phyloP scores from a whole-genome alignment of 2,797 vertebrate genomes.

The Florisuga fusca region DNA sequence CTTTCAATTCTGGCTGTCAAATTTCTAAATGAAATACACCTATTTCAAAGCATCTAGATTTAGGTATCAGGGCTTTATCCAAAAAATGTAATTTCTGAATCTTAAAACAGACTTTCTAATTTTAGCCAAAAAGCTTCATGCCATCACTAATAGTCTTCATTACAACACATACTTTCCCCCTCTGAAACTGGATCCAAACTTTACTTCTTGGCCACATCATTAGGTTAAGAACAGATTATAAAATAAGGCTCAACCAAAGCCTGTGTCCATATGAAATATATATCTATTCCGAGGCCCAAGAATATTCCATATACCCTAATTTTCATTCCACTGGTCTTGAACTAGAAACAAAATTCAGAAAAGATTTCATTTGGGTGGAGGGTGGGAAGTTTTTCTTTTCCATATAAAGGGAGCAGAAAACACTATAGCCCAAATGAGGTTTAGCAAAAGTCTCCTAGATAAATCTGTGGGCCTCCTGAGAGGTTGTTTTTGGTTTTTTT shows the following conservation, averaged over 20 bases:
- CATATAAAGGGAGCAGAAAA: neutral
- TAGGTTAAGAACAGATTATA: slow-evolving; percentile 43
- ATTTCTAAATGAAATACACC: slow-evolving; percentile 5
- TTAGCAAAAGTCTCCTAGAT: neutral
- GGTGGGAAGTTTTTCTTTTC: neutral
- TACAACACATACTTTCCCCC: neutral
- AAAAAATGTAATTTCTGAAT: neutral
- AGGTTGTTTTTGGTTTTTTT: neutral
- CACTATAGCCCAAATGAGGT: neutral
- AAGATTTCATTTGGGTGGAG: neutral
- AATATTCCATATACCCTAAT: slow-evolving; percentile 3
- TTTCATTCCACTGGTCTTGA: neutral
- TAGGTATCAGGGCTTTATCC: neutral
- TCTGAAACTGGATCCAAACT: slow-evolving; percentile 22
- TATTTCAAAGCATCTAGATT: neutral
- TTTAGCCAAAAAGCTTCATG: slow-evolving; percentile 14
- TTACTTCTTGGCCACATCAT: slow-evolving; percentile 17
- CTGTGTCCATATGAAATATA: slow-evolving; percentile 12
- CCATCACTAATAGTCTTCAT: neutral
- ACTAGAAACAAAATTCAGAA: slow-evolving; percentile 4
- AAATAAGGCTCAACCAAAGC: slow-evolving; percentile 27
- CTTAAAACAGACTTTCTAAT: slow-evolving; percentile 36
- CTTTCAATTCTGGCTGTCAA: slow-evolving; percentile 43
- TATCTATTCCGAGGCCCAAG: slow-evolving; percentile 10
- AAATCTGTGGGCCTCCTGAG: neutral